Conservation (phyloP, 2,888 invertebrate genomes). For the Halictus quadricinctus region DNA sequence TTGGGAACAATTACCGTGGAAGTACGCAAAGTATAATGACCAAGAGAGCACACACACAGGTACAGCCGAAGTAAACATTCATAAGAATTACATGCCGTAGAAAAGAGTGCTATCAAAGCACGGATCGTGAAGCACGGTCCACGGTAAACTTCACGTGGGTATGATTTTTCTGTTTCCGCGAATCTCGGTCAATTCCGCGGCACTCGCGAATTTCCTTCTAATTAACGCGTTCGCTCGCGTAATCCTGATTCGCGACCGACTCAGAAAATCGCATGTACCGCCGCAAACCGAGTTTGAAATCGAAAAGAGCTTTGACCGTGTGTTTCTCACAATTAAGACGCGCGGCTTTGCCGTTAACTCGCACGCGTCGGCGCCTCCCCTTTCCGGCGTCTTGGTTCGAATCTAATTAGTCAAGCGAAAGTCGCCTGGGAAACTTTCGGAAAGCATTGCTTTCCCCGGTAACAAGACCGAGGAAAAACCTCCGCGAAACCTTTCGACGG, state of each 20-base stretch:
- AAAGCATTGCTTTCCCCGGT: not conserved
- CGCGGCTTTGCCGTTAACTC: not conserved
- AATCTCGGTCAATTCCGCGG: not conserved
- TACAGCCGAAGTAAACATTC: not conserved
- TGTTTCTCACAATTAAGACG: not conserved
- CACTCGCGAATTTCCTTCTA: not conserved
- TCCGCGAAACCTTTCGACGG: not conserved
- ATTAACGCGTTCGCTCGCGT: not conserved
- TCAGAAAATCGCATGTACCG: not conserved
- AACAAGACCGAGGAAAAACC: not conserved
- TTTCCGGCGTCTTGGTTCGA: not conserved
- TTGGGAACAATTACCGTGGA: not conserved
- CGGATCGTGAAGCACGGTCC: not conserved
- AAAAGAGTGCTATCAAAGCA: not conserved
- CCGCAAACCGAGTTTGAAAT: not conserved
- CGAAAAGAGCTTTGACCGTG: not conserved
- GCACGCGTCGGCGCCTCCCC: not conserved
- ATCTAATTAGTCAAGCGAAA: not conserved
- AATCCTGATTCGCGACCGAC: not conserved
- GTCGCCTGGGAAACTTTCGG: not conserved
- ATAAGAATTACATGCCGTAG: not conserved
- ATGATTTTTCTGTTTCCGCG: not conserved
- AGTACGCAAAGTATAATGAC: not conserved
- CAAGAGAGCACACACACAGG: not conserved
- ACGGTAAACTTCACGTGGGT: not conserved